Base-by-base conservation (phyloP, 2,888 invertebrate species). In the Acanthopleura granulata region DNA sequence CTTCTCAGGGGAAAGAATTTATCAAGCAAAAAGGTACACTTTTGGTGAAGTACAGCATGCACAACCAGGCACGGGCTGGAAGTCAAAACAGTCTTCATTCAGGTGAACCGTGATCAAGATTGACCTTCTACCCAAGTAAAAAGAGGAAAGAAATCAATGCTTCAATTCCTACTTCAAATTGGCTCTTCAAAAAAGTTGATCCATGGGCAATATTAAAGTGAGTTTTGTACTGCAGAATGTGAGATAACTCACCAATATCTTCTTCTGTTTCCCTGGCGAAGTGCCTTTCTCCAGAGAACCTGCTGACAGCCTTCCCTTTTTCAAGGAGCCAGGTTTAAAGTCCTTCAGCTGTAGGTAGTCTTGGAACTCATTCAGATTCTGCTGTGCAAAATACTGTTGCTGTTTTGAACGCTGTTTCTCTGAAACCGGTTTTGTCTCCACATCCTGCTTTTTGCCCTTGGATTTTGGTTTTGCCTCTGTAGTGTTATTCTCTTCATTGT, bases 311-410 rank as follows among this genome's bases (percentile, higher is more conserved):
- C 57, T 57, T 12, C 57, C 57, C 12, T 57, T 57, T 57, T 57
- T 57, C 57, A 57, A 57, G 3, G 57, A 57, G 57, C 6, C 22
- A 57, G 77, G 70, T 72, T 71, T 62, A 0, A 29, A 22, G 57
- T 83, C 82, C 74, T 82, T 83, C 30, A 80, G 72, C 72, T 81
- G 81, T 51, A 82, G 57, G 25, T 79, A 83, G n/a, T 86, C 85
- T 49, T 83, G 82, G 73, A 78, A 84, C 51, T 84, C 86, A 62
- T 79, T 81, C 76, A 82, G 83, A 49, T 83, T 81, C 74, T 83
- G 81, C 62, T 83, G 82, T n/a, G 82, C 76, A 76, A 84, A 85
- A 62, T 80, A 77, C 76, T 83, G 84, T 57, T 85, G 82, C 61
- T 84, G 83, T 76, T 81, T 82, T 29, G 78, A 76, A 75, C 81